These are phyloP conservation scores for Gastracanthus pulcherrimus DNA, from an alignment of 2,888 invertebrate genomes.

Conservation along the genomic window DNA sequence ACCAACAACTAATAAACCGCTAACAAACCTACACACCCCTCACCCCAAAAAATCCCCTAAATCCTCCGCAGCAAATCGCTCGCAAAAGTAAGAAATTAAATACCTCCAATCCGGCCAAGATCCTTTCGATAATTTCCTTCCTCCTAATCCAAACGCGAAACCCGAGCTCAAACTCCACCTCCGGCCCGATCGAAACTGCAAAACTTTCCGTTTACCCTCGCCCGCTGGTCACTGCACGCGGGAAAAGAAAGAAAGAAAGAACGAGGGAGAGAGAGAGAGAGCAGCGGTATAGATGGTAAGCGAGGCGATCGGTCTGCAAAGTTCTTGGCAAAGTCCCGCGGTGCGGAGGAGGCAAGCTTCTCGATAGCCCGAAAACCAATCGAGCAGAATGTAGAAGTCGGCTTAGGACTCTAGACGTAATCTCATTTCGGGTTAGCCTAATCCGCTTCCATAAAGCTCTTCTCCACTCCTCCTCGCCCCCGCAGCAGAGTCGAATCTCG, in stretches of 20 bases:
- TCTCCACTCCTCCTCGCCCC: constrained; percentile 1
- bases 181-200: constrained; percentile 21
- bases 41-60: no score
- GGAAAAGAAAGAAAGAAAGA: neutral
- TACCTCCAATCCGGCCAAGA: neutral
- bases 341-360: constrained; percentile 31
- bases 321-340: constrained; percentile 52
- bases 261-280: constrained; percentile 8
- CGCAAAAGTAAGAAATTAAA: neutral
- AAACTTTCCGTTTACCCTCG: constrained; percentile 40
- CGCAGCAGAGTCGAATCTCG: constrained; percentile 2
- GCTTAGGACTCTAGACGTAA: constrained; percentile 69
- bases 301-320: constrained; percentile 48
- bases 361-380: constrained; percentile 66
- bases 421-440: constrained; percentile 71
- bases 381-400: constrained; percentile 69
- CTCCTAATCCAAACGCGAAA: constrained; percentile 37
- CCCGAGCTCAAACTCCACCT: no score
- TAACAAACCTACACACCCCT: no score
- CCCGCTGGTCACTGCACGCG: neutral
- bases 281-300: constrained; percentile 26
- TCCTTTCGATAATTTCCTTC: constrained; percentile 42
- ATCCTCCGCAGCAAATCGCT: neutral
- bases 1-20: no score
- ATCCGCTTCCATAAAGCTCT: constrained; percentile 68